These are phyloP conservation scores for Drosophila austrosaltans DNA, from an alignment of 2,888 invertebrate genomes.

Conservation along the genomic window DNA sequence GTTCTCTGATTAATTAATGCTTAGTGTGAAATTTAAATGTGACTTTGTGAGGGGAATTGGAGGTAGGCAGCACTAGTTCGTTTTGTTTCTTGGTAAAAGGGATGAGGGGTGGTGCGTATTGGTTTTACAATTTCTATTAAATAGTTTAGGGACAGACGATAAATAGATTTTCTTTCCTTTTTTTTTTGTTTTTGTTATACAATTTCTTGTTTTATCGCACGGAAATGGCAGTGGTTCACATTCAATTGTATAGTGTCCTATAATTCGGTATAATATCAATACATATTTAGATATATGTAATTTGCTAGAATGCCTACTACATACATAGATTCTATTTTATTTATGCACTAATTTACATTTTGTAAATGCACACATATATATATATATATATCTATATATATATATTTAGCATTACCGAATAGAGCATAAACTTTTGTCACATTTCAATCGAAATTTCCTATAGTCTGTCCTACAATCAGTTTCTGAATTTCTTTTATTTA, in stretches of 20 bases:
- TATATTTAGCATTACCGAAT: conserved; percentile 47
- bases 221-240: conserved; percentile 76
- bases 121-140: neutral
- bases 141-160: neutral
- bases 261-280: conserved; percentile 45
- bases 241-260: conserved; percentile 64
- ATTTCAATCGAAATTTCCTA: conserved; percentile 36
- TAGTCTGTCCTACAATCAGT: conserved; percentile 57
- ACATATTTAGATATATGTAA: conserved; percentile 29
- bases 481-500: conserved; percentile 51
- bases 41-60: neutral
- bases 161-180: neutral
- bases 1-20: conserved; percentile 4
- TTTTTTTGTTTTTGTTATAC: neutral
- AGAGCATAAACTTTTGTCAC: conserved; percentile 41
- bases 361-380: conserved; percentile 62
- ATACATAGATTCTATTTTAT: conserved; percentile 37
- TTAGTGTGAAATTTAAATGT: no score
- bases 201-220: conserved; percentile 34
- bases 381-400: neutral
- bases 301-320: conserved; percentile 33
- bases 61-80: conserved; percentile 2
- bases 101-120: neutral
- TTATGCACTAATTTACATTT: conserved; percentile 65
- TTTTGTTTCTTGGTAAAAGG: neutral